Percentiles rank a stretch among this genome's conserved stretches.
phyloP scores from a whole-genome alignment of 2,113 vertebrate genomes.

The Conger conger region DNA sequence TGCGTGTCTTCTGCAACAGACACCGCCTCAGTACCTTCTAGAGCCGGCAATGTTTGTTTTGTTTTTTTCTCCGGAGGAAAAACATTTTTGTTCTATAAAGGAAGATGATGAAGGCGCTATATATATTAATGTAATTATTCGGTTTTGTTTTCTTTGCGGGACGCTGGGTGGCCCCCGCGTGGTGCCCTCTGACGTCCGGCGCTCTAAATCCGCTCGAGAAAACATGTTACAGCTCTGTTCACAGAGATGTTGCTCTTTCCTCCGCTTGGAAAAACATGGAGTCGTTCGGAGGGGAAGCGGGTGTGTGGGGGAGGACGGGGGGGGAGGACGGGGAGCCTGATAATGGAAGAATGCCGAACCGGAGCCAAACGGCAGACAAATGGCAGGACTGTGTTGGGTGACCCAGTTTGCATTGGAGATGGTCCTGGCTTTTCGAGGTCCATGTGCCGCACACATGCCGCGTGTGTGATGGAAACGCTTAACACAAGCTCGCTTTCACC shows the following conservation, averaged over 20 bases:
- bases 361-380: constrained; percentile 57
- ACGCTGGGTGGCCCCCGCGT: neutral
- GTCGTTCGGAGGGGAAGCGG: no score
- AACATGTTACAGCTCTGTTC: neutral
- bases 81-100: neutral
- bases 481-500: constrained; percentile 51
- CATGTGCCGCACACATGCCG: constrained; percentile 69
- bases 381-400: constrained; percentile 60
- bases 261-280: neutral
- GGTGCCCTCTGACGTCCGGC: neutral
- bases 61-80: neutral
- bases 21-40: no score
- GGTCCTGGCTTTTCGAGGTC: constrained; percentile 41
- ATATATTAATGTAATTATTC: neutral
- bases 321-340: neutral
- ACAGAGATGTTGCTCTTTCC: neutral
- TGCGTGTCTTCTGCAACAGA: no score
- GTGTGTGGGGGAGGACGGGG: neutral
- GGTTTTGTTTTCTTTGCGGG: neutral
- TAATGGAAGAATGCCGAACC: constrained; percentile 61
- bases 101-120: neutral
- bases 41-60: no score
- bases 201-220: neutral
- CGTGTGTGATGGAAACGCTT: constrained; percentile 57
- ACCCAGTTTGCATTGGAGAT: constrained; percentile 59